These are phyloP conservation scores for Blera fallax DNA, from an alignment of 2,888 invertebrate genomes.

Conservation along the genomic window DNA sequence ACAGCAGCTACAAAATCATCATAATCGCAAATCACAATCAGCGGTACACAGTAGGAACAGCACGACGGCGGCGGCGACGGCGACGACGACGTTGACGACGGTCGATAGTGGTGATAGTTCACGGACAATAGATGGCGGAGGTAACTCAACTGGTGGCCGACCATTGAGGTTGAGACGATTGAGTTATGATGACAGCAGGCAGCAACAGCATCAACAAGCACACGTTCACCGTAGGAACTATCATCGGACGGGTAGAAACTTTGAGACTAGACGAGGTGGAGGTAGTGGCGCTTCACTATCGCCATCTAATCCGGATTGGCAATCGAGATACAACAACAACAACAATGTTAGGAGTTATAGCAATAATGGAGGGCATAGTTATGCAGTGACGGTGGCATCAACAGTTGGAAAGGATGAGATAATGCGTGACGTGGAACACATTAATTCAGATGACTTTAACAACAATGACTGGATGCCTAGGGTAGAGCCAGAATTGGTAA, in stretches of 20 bases:
- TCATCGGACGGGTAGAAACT: slow-evolving; percentile 64
- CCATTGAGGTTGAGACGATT: slow-evolving; percentile 56
- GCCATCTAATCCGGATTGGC: slow-evolving; percentile 61
- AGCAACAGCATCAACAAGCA: slow-evolving; percentile 29
- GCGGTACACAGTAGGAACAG: slow-evolving; percentile 50
- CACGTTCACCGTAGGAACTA: slow-evolving; percentile 47
- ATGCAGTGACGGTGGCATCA: slow-evolving; percentile 37
- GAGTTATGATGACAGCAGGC: slow-evolving; percentile 65
- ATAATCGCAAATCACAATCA: slow-evolving; percentile 70
- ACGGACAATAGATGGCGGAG: slow-evolving; percentile 55
- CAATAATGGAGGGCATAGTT: slow-evolving; percentile 47
- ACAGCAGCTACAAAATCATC: slow-evolving; percentile 43
- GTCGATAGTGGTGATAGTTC: slow-evolving; percentile 46
- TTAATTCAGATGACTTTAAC: slow-evolving; percentile 56
- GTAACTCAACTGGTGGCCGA: slow-evolving; percentile 41
- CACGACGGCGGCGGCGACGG: slow-evolving; percentile 19
- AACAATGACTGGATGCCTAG: slow-evolving; percentile 62
- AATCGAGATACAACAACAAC: slow-evolving; percentile 56
- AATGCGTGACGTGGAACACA: slow-evolving; percentile 70
- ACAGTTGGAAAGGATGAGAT: slow-evolving; percentile 61
- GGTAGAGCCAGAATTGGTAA: slow-evolving; percentile 61
- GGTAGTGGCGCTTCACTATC: slow-evolving; percentile 64
- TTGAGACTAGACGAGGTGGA: slow-evolving; percentile 31
- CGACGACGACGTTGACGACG: slow-evolving; percentile 11
- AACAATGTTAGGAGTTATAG: slow-evolving; percentile 49